Base-by-base conservation (phyloP, 2,888 invertebrate genomes). In the Parascotia fuliginaria region DNA sequence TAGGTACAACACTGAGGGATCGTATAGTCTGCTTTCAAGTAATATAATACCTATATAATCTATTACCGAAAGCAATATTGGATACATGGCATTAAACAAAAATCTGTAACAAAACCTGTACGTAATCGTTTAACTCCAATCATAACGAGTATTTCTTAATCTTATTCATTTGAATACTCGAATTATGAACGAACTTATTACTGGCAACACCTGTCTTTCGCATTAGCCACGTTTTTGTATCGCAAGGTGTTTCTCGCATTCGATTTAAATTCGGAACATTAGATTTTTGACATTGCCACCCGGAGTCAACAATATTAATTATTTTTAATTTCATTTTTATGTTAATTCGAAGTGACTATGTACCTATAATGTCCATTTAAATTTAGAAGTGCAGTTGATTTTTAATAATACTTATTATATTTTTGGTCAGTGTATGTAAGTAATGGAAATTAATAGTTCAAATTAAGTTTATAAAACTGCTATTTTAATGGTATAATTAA, bases 141-240 rank as follows among this genome's bases (percentile, higher is more conserved):
- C 51, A 40, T 29, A 67, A 45, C 16, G 39, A 37, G 51, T 44
- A 50, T 55, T 45, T 59, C 28, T 60, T 60, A 64, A 66, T 57
- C 45, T 52, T 48, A 40, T 55, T 58, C 37, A 60, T 55, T 62
- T 59, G 55, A 47, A 42, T 53, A 50, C 55, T 51, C 42, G 49
- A 68, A 61, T 58, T 31, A 55, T 37, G 43, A 44, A 34, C 41
- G 47, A 45, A 54, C 61, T 70, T 66, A 71, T 74, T 73, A 73
- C 70, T 50, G 40, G 58, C 56, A 54, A 53, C 83, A 86, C 85
- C 85, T 86, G 86, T 79, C 81, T 77, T 83, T 80, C 60, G 81
- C 85, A 75, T 81, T 80, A 76, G 75, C 65, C 59, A 54, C 48
- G 64, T 75, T 83, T 84, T 84, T 79, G 69, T 77, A 55, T 57